Evolutionary conservation across 2,797 vertebrate species (phyloP).

Genomic region (Echeneis naucrates): DNA sequence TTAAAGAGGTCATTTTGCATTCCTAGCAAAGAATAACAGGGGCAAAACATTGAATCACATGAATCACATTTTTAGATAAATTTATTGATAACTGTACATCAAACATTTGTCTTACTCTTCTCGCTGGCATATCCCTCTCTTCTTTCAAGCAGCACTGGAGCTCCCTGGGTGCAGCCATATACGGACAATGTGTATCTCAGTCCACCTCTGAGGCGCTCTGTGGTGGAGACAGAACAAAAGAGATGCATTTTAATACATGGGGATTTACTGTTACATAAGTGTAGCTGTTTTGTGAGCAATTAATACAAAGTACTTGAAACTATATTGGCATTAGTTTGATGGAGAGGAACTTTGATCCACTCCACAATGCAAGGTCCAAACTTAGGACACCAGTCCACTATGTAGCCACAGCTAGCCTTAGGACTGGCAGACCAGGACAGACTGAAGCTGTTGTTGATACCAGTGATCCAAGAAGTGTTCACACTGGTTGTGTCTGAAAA

Average conservation of each 20-base stretch:
- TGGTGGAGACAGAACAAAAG: not conserved
- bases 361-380: conserved; percentile 16
- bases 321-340: conserved; percentile 45
- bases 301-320: conserved; percentile 59
- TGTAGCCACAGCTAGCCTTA: conserved; percentile 77
- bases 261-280: not conserved
- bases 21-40: conserved; percentile 18
- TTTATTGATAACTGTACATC: not conserved
- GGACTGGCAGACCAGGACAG: conserved; percentile 70
- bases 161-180: conserved; percentile 69
- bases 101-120: conserved; percentile 58
- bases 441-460: conserved; percentile 50
- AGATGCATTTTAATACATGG: not conserved
- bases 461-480: conserved; percentile 14
- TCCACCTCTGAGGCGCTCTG: conserved; percentile 65
- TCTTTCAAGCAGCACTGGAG: conserved; percentile 64
- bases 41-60: not conserved
- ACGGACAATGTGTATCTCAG: conserved; percentile 76
- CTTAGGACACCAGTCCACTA: conserved; percentile 79
- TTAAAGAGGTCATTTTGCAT: conserved; percentile 45
- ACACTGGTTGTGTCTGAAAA: conserved; percentile 44
- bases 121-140: conserved; percentile 74
- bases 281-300: not conserved
- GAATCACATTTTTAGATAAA: too few relatives aligned
- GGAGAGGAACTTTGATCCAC: conserved; percentile 73